Evolutionary conservation across 2,888 invertebrate species (phyloP), one percentile per base, ranked within the genome.

Genomic region (Heliconius cydno): DNA sequence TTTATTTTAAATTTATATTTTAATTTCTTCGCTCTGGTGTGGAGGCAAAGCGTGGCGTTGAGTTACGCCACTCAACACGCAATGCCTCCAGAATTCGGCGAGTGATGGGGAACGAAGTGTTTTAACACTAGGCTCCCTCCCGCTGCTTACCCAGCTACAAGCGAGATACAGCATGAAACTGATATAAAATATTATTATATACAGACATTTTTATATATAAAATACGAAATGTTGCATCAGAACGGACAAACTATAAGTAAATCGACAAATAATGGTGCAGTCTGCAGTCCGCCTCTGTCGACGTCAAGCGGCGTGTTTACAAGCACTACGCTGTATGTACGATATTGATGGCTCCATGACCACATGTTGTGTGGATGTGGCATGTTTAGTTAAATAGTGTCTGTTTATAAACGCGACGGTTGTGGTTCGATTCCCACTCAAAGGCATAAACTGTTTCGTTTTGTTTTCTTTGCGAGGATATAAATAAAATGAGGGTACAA

Each of bases 301-400:
- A 77, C 84, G 83, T 85, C 83, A 84, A 86, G 83, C 83, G 82
- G 83, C 82, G 74, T 86, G 86, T 86, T 86, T 85, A 86, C 86
- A 85, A 83, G 84, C 84, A 85, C 84, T 84, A 85, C 84, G 83
- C 85, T 83, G 82, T 78, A 76, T 80, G 83, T 82, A 76, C 79
- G 78, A 76, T 84, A 85, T 85, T 83, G 85, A 84, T 82, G 83
- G 78, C 57, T 77, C 52, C 52, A 9, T 66, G 41, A 76, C 46
- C 30, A 67, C 52, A 28, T 38, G 28, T 19, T 28, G 7, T 13
- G n/a, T 60, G 80, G 84, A 84, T 82, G 68, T 73, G 83, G 82
- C 78, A 84, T 79, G 52, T 52, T 34, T 0, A 34, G 34, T 34
- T 30, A 28, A 52, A 77, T 34, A 65, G 28, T 6, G 6, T 15